Percentiles rank a stretch among this genome's conserved stretches.
phyloP scores from a whole-genome alignment of 2,888 invertebrate species.

The Geophilus truncorum region DNA sequence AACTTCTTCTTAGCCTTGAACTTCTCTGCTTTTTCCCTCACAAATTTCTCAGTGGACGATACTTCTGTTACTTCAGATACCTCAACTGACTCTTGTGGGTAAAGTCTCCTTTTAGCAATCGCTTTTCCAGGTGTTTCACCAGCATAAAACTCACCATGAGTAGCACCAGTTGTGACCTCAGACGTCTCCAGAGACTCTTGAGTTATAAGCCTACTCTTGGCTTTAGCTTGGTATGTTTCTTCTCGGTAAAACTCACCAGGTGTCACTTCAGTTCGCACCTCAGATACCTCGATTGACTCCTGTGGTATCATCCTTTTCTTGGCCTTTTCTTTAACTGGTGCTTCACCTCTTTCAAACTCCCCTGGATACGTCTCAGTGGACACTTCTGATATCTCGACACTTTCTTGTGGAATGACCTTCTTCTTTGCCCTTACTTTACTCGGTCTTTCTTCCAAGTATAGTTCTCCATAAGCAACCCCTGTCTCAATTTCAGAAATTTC shows the following conservation, averaged over 20 bases:
- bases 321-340: conserved; percentile 19
- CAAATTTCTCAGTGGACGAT: not conserved
- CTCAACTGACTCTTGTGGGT: conserved; percentile 37
- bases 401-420: conserved; percentile 37
- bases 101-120: conserved; percentile 34
- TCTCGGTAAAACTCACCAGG: conserved; percentile 54
- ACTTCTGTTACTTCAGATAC: conserved; percentile 37
- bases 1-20: conserved; percentile 29
- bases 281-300: conserved; percentile 25
- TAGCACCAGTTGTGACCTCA: not conserved
- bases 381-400: conserved; percentile 37
- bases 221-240: not conserved
- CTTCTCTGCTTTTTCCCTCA: not conserved
- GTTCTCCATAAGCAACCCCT: conserved; percentile 35
- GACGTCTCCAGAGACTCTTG: conserved; percentile 30
- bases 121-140: conserved; percentile 33
- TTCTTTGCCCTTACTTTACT: not conserved
- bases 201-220: not conserved
- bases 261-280: conserved; percentile 31
- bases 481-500: conserved; percentile 40
- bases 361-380: not conserved
- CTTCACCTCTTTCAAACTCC: conserved; percentile 17
- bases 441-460: conserved; percentile 18
- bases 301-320: not conserved
- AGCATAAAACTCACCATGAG: not conserved